Base-by-base conservation (phyloP, 2,797 vertebrate species). In the Macrochelys suwanniensis region DNA sequence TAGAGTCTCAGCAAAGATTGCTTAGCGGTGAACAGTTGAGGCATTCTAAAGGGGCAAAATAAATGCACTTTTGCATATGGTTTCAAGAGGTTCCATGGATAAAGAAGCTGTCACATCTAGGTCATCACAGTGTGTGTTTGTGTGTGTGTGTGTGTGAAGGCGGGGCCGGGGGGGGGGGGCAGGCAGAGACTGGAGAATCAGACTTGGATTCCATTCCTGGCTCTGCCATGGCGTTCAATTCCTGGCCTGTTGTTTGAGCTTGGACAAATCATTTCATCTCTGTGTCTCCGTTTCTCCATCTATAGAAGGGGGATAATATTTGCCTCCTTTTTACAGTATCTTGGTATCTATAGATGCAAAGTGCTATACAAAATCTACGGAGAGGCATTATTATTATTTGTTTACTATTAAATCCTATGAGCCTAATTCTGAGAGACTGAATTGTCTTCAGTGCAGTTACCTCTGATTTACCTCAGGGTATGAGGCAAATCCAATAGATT, bases 121-220 rank as follows among this genome's bases (percentile, higher is more conserved):
- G 28, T 61, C 59, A 61, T 31, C 13, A 15, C 59, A 31, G 13
- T 33, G 31, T 33, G 54, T 54, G 8, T 54, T 54, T 54, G 23
- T 25, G 31, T 16, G 31, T 59, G 11, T 13, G 57, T 28, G 26
- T 6, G 57, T 3, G 56, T 2, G 11, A 6, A 2, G 6, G 57
- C 1, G 26, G 56, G 11, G n/a, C n/a, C 23, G 2, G 56, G 11
- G 5, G 1, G 54, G 8, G 26, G 5, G 12, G 59, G 59, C 6
- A 31, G 59, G 31, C 59, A 33, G 6, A 33, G 31, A 31, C 15
- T 33, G 28, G 31, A 33, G 12, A 33, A 61, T 61, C 12, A 31
- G 26, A 31, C 26, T 59, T 28, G 26, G 28, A 31, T 59, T 59
- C 11, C 56, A 33, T 31, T 45, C 47, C 80, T 28, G 42, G 13